Percentiles rank a stretch among this genome's conserved stretches.
These are phyloP conservation scores for Drosophila triauraria DNA, from an alignment of 1,140 invertebrate species.

Conservation along the genomic window DNA sequence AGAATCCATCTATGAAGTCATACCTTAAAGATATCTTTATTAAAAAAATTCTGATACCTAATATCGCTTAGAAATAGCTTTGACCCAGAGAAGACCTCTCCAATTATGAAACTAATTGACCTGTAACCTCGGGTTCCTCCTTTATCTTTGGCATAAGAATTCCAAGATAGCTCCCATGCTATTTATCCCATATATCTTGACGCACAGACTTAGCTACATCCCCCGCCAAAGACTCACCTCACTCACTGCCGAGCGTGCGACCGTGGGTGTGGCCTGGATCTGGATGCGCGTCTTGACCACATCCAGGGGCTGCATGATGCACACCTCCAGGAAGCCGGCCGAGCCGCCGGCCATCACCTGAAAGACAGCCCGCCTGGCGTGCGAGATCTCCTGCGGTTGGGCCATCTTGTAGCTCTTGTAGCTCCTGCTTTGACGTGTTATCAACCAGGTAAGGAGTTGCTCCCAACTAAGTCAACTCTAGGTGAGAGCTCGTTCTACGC, in stretches of 20 bases:
- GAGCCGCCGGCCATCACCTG: slow-evolving; percentile 95
- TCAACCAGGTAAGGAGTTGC: no score
- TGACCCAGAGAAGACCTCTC: no score
- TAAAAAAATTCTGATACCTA: no score
- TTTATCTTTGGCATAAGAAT: no score
- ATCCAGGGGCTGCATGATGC: slow-evolving; percentile 98
- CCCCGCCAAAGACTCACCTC: slow-evolving; percentile 53
- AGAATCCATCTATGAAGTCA: neutral
- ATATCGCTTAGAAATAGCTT: no score
- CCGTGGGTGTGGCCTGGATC: slow-evolving; percentile 87
- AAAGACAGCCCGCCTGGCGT: slow-evolving; percentile 90
- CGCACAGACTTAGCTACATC: no score
- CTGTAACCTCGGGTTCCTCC: no score
- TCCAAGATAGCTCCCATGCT: no score
- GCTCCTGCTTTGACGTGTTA: neutral
- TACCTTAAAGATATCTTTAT: no score
- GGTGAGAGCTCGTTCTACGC: neutral
- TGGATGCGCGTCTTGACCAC: slow-evolving; percentile 96
- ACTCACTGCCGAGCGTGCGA: neutral
- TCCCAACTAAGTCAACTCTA: no score
- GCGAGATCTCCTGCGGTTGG: slow-evolving; percentile 42
- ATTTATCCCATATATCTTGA: neutral
- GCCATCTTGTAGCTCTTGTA: slow-evolving; percentile 3
- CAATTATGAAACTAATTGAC: no score
- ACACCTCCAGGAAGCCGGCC: slow-evolving; percentile 97